Evolutionary conservation across 2,113 vertebrate species (phyloP).

Genomic region (Chaetorhynchus papuensis): DNA sequence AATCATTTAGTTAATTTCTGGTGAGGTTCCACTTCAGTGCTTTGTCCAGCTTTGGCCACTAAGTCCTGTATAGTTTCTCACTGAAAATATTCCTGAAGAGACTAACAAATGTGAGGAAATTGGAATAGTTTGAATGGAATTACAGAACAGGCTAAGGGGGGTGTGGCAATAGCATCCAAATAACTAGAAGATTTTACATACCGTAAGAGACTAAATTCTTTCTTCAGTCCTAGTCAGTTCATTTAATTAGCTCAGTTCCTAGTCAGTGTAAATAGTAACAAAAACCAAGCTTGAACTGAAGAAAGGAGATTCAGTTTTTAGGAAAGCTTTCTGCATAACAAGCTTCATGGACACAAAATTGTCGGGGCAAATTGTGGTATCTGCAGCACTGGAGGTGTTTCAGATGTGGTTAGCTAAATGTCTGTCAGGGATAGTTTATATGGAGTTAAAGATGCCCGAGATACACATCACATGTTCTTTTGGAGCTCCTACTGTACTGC

Average conservation of each 20-base stretch:
- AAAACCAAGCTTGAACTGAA: not conserved
- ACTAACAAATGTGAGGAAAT: not conserved
- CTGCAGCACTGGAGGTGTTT: not conserved
- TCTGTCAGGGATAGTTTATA: not conserved
- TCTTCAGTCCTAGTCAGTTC: not conserved
- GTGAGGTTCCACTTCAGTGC: not conserved
- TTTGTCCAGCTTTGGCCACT: not conserved
- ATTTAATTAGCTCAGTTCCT: not conserved
- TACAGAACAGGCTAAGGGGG: not conserved
- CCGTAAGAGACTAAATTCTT: not conserved
- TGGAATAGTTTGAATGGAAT: not conserved
- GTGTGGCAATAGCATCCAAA: not conserved
- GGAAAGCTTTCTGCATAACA: not conserved
- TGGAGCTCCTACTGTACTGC: not conserved
- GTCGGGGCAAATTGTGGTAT: not conserved
- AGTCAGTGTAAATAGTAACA: not conserved
- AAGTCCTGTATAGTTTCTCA: not conserved
- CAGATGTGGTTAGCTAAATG: not conserved
- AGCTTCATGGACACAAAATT: not conserved
- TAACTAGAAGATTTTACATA: not conserved
- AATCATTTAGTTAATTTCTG: not conserved
- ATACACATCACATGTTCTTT: not conserved
- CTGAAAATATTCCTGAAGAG: not conserved
- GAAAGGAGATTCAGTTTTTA: not conserved
- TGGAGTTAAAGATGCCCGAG: not conserved